A percentile compares a stretch with the other conserved stretches of the same genome.
phyloP scores from a whole-genome alignment of 2,888 invertebrate species.

The Adelphocoris suturalis region DNA sequence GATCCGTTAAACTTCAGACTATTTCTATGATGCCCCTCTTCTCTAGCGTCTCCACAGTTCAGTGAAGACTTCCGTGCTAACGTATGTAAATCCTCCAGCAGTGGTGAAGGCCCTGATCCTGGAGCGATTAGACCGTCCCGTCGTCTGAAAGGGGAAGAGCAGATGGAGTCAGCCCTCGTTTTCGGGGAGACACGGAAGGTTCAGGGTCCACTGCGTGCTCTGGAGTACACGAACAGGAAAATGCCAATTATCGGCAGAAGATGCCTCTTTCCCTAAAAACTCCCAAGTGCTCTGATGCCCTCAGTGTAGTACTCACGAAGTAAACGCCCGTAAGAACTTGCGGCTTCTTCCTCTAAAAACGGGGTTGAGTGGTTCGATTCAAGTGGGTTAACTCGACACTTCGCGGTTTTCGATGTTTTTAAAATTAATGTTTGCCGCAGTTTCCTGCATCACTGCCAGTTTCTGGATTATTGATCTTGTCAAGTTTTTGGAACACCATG shows the following conservation, averaged over 20 bases:
- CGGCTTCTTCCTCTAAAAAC: neutral
- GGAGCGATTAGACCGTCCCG: conserved; percentile 11
- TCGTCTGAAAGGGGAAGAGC: conserved; percentile 40
- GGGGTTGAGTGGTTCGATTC: neutral
- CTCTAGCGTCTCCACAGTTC: conserved; percentile 15
- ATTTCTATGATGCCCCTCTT: neutral
- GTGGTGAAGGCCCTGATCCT: conserved; percentile 31
- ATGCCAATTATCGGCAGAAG: conserved; percentile 54
- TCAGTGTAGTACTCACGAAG: neutral
- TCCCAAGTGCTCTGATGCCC: neutral
- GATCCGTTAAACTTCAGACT: too few relatives aligned
- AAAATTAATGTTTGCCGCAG: too few relatives aligned
- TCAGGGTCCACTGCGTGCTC: conserved; percentile 10
- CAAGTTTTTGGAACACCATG: too few relatives aligned
- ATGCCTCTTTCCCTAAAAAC: conserved; percentile 2
- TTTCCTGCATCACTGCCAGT: too few relatives aligned
- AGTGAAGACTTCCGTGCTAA: conserved; percentile 38
- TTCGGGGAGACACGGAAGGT: conserved; percentile 60
- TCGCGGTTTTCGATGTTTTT: too few relatives aligned
- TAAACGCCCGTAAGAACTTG: neutral
- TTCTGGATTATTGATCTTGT: too few relatives aligned
- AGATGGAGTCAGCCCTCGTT: conserved; percentile 41
- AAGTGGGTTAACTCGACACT: too few relatives aligned
- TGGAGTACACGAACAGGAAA: conserved; percentile 66
- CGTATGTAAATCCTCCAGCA: conserved; percentile 46